Base-by-base conservation (phyloP, 2,888 invertebrate genomes). In the Clepsis dumicolana region DNA sequence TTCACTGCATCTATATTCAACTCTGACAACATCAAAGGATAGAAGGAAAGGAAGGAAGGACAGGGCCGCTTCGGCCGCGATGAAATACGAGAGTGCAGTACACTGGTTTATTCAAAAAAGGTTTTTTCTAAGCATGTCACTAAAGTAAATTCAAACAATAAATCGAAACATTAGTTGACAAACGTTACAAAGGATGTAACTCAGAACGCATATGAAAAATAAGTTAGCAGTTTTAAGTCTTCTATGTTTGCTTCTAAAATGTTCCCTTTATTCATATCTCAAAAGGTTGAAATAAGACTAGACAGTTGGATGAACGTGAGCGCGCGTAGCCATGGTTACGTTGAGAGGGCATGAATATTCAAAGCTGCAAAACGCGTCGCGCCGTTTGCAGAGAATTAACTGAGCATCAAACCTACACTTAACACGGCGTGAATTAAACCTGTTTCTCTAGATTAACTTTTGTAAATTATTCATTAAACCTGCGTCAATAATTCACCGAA, bases 401-500 rank as follows among this genome's bases (percentile, higher is more conserved):
- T 59, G 65, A 59, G 65, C 65, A 65, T 65, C 59, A 65, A 65
- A 59, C 65, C 65, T 52, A 65, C 65, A 65, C 65, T 65, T 65
- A 65, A 65, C 53, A 61, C 60, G 44, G 44, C 53, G 65, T 65
- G 65, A 65, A 65, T 65, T 65, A 60, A 53, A 65, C 60, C 60
- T 65, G 65, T 53, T 65, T 65, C 53, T 18, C 21, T 18, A 52
- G 59, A 38, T 65, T 65, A 59, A 65, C 41, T 48, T 61, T 16
- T 32, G 32, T 18, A 56, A 56, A 54, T 29, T 41, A 54, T 54
- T 64, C 63, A 4, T 41, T 44, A 14, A 64, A 54, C 54, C 25
- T 24, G 2, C 16, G n/a, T 35, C 25, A 21, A 35, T 48, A 54
- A 41, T 27, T 54, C 14, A 14, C 25, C 8, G 21, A 4, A 32